phyloP scores from a whole-genome alignment of 2,888 invertebrate genomes.

The Mallateleia sp. region DNA sequence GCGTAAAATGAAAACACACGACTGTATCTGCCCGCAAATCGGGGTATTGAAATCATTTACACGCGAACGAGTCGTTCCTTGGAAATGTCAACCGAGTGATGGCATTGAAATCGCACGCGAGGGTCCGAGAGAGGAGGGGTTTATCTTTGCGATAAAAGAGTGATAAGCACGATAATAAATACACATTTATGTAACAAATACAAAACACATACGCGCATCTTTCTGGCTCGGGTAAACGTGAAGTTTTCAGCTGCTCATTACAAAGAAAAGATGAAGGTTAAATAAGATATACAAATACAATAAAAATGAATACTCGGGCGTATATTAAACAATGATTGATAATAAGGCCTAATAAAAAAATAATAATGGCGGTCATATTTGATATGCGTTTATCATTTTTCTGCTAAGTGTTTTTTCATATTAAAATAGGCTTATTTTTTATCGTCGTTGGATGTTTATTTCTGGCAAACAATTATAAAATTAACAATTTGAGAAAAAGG shows the following conservation, averaged over 20 bases:
- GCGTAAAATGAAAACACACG: background rate
- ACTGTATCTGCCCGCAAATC: background rate
- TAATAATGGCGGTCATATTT: background rate
- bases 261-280: conserved; percentile 39
- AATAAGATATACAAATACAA: conserved; percentile 19
- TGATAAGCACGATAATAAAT: conserved; percentile 65
- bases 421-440: no score
- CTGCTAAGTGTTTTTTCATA: background rate
- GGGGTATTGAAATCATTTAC: conserved; percentile 51
- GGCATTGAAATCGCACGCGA: conserved; percentile 56
- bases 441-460: no score
- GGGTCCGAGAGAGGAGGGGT: background rate
- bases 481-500: no score
- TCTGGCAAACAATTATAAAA: no score
- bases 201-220: conserved; percentile 25
- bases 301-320: background rate
- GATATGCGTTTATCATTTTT: background rate
- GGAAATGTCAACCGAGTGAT: conserved; percentile 55
- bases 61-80: conserved; percentile 51
- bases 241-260: conserved; percentile 16
- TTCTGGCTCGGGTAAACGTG: background rate
- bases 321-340: background rate
- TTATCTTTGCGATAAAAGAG: conserved; percentile 64
- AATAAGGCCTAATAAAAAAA: background rate
- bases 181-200: conserved; percentile 39